Evolutionary conservation across 2,888 invertebrate species (phyloP).

Genomic region (Catocala sponsa): DNA sequence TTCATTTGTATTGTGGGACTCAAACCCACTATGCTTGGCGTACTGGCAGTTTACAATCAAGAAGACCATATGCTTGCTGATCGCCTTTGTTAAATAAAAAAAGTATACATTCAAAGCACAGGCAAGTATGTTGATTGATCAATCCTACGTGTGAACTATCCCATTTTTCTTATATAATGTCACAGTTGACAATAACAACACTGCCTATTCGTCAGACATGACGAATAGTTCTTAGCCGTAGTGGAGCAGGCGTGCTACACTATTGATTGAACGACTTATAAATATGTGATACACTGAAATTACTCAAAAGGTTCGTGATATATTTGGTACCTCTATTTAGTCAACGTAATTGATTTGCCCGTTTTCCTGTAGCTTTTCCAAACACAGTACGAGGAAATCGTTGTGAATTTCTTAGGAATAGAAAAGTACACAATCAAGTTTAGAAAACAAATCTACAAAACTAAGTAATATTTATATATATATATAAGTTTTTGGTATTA

Average conservation of each 20-base stretch:
- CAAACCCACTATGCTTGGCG: too few species aligned
- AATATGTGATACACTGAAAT: background rate
- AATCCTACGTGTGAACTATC: background rate
- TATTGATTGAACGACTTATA: slow-evolving; percentile 4
- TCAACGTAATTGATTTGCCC: slow-evolving; percentile 2
- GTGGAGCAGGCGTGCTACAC: background rate
- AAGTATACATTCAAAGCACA: too few species aligned
- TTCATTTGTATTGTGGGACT: too few species aligned
- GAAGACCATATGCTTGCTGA: too few species aligned
- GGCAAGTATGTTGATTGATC: too few species aligned
- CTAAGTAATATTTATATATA: too few species aligned
- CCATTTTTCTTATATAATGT: background rate
- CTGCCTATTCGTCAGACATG: background rate
- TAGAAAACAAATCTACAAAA: too few species aligned
- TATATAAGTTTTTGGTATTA: too few species aligned
- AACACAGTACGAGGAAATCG: slow-evolving; percentile 6
- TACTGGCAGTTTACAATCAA: too few species aligned
- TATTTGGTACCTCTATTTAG: slow-evolving; percentile 1
- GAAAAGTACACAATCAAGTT: background rate
- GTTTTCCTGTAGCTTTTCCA: slow-evolving; percentile 10
- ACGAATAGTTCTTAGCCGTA: background rate
- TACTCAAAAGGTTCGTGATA: slow-evolving; percentile 4
- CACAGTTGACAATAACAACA: background rate
- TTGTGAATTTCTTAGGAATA: slow-evolving; percentile 1
- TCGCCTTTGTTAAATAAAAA: too few species aligned